Percentiles rank a stretch among this genome's conserved stretches.
phyloP scores from a whole-genome alignment of 1,140 invertebrate species.

The Aphelenchoides fujianensis region DNA sequence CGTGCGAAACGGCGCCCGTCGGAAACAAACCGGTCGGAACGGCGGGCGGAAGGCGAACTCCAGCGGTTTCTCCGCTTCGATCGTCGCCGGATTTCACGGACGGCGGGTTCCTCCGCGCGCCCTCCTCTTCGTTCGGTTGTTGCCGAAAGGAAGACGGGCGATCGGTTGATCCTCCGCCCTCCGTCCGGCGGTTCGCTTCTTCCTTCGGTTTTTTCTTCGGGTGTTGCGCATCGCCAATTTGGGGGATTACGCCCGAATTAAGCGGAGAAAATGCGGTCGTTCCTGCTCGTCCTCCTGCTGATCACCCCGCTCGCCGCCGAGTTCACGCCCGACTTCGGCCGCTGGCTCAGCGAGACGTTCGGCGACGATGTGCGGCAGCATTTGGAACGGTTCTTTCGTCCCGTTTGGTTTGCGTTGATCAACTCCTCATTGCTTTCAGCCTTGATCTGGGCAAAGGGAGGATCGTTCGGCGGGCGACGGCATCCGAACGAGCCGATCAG shows the following conservation, averaged over 20 bases:
- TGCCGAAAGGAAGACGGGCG: background rate
- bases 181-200: background rate
- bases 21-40: too few relatives aligned
- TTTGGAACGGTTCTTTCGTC: slow-evolving; percentile 46
- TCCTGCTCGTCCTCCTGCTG: background rate
- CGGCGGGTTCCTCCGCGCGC: too few relatives aligned
- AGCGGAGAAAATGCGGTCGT: background rate
- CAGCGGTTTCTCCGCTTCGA: too few relatives aligned
- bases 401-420: background rate
- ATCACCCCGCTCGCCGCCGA: background rate
- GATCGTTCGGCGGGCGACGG: slow-evolving; percentile 54
- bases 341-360: slow-evolving; percentile 50
- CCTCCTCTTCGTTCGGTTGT: background rate
- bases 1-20: too few relatives aligned
- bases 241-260: background rate
- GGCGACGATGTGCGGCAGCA: slow-evolving; percentile 53
- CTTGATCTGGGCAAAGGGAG: slow-evolving; percentile 47
- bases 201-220: background rate
- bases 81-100: too few relatives aligned
- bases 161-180: slow-evolving; percentile 6
- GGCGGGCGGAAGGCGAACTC: too few relatives aligned
- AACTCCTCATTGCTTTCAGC: slow-evolving; percentile 28
- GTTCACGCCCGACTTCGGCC: slow-evolving; percentile 39
- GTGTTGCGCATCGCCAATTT: background rate
- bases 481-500: slow-evolving; percentile 34